Conservation (phyloP, 2,888 invertebrate species). For the Galerucella calmariensis region DNA sequence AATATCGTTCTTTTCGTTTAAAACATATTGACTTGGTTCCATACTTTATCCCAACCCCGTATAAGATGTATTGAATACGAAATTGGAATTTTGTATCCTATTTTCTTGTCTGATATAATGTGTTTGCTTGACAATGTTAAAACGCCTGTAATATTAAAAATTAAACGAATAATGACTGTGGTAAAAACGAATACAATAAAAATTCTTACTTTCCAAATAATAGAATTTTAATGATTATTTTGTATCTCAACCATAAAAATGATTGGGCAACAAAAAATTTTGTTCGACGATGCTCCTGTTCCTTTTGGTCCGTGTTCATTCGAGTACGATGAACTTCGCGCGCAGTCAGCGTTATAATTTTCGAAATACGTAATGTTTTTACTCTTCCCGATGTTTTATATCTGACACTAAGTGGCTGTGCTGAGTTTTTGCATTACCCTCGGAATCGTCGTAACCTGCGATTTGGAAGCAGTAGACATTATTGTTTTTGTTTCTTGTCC, state of each 20-base stretch:
- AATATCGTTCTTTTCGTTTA: no score
- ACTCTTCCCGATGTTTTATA: constrained; percentile 50
- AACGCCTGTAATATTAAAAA: no score
- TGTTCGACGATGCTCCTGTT: constrained; percentile 1
- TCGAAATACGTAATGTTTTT: constrained; percentile 49
- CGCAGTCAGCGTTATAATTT: constrained; percentile 40
- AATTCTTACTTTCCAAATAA: background rate
- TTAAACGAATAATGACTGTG: no score
- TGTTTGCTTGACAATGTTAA: no score
- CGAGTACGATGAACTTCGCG: constrained; percentile 35
- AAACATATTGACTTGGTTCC: no score
- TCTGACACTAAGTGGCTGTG: constrained; percentile 51
- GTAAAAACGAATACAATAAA: no score
- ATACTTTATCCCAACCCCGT: no score
- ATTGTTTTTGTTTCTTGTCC: constrained; percentile 39
- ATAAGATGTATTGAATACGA: no score
- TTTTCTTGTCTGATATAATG: no score
- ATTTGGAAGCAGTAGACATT: constrained; percentile 35
- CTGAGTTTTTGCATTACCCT: constrained; percentile 47
- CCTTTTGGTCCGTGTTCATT: background rate
- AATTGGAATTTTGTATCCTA: no score
- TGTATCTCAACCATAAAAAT: background rate
- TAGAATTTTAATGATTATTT: background rate
- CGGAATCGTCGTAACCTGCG: constrained; percentile 39
- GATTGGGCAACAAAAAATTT: constrained; percentile 3